Base-by-base conservation (phyloP, 2,888 invertebrate genomes). In the Baronia brevicornis region DNA sequence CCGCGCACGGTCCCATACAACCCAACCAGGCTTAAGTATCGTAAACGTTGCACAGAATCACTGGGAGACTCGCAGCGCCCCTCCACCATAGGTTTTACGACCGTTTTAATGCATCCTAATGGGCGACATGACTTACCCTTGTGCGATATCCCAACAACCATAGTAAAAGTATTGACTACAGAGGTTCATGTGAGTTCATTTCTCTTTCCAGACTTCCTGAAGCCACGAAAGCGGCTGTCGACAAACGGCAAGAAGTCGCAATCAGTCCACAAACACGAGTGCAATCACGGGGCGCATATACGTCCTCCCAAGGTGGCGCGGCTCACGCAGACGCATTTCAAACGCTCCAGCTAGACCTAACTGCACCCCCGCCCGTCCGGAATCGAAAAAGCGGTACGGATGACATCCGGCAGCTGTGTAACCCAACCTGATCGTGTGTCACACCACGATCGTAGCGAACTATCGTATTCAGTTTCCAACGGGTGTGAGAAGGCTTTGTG, bases 181-280 rank as follows among this genome's bases (percentile, higher is more conserved):
- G 5, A 19, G 6, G 7, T 15, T 28, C 3, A 44, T 46, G 3
- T 21, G 18, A 41, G 44, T 56, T 46, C n/a, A n/a, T 46, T 29
- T 27, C 13, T 60, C 38, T 65, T 84, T 89, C 17, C 89, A 90
- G 90, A 90, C 84, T 90, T 84, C 75, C 80, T 90, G 87, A 87
- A 88, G 63, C 86, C 87, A 36, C 87, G 88, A 66, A 90, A 90
- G 65, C 86, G 87, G 64, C 63, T 84, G 61, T 66, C 86, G 44
- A 75, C 63, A 59, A 66, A 51, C 44, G 78, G 77, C 45, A 78
- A 87, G 68, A 85, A 82, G 62, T 80, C 82, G n/a, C 80, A 79
- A 6, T 68, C 66, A 28, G 73, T 74, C 46, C 74, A 77, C 54
- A 78, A 80, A 56, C 75, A 73, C 50, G 80, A 80, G 60, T 77